phyloP scores from a whole-genome alignment of 2,113 vertebrate species.

The Elaphurus davidianus region DNA sequence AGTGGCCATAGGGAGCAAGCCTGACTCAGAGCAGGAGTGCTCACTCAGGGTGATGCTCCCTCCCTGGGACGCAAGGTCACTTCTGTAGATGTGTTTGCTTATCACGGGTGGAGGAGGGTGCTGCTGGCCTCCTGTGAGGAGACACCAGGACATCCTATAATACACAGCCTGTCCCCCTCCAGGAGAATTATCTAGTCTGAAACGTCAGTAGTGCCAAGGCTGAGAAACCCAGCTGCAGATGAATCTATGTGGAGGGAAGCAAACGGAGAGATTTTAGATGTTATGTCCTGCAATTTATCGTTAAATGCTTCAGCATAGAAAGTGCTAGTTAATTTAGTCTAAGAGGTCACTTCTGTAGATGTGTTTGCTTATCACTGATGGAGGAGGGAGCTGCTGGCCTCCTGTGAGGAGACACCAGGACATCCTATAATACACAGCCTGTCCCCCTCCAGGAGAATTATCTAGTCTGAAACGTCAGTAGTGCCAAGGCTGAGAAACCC shows the following conservation, averaged over 20 bases:
- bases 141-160: not conserved
- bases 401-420: not conserved
- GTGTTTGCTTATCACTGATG: not conserved
- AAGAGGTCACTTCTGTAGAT: not conserved
- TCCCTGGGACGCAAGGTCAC: not conserved
- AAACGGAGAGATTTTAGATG: not conserved
- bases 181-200: not conserved
- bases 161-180: not conserved
- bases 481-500: not conserved
- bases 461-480: not conserved
- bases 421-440: not conserved
- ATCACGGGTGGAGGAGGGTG: not conserved
- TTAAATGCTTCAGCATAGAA: not conserved
- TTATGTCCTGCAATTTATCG: not conserved
- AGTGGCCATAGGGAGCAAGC: not conserved
- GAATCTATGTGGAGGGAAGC: not conserved
- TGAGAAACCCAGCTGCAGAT: not conserved
- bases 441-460: not conserved
- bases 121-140: not conserved
- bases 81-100: not conserved
- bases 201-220: not conserved
- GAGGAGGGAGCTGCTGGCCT: not conserved
- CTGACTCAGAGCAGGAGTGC: not conserved
- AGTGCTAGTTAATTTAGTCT: not conserved
- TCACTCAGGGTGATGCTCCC: accelerated